phyloP scores from a whole-genome alignment of 2,113 vertebrate species.

The Orientallactaga bullata region DNA sequence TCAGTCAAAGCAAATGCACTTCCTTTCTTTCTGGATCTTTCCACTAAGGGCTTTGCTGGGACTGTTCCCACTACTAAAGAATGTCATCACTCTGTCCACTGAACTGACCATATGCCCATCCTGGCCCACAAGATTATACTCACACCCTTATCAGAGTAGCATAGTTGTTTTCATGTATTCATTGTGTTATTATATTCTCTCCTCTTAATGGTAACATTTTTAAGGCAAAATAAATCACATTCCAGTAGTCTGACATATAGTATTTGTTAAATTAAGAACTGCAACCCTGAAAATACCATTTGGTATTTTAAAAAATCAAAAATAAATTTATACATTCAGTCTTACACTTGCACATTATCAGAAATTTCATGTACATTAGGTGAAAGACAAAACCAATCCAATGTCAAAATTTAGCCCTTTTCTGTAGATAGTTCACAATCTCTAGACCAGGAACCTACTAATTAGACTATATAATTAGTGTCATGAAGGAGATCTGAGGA shows the following conservation, averaged over 20 bases:
- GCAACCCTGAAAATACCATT: neutral
- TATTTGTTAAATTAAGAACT: constrained; percentile 37
- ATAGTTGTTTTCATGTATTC: neutral
- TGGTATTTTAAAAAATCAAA: neutral
- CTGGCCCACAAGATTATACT: neutral
- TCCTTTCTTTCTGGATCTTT: neutral
- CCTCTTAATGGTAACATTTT: neutral
- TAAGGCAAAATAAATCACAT: neutral
- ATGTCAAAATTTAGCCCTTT: constrained; percentile 35
- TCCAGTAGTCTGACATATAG: neutral
- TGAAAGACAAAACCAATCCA: constrained; percentile 55
- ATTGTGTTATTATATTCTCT: neutral
- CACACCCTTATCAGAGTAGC: neutral
- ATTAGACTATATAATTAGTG: constrained; percentile 74
- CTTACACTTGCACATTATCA: neutral
- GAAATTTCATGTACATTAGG: neutral
- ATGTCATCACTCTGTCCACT: neutral
- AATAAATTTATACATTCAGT: neutral
- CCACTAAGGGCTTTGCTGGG: neutral
- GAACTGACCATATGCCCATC: neutral
- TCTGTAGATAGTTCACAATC: constrained; percentile 56
- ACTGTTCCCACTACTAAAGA: neutral
- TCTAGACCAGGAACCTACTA: constrained; percentile 60
- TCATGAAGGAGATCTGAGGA: constrained; percentile 67
- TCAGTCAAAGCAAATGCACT: neutral